Evolutionary conservation across 2,888 invertebrate genomes (phyloP).

Genomic region (Dryobota labecula): DNA sequence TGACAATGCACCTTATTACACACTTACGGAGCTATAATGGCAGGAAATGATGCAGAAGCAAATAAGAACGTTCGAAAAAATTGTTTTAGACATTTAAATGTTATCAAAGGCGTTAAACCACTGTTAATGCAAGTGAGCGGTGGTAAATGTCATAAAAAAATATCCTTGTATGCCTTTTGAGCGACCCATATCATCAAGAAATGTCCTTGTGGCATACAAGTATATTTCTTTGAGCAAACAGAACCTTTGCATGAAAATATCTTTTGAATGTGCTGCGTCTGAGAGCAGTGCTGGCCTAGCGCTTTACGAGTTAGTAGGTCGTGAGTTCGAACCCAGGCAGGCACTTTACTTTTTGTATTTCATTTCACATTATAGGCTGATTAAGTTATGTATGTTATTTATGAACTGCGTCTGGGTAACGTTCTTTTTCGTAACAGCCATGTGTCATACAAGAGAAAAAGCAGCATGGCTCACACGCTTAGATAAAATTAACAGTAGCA

Average conservation of each 20-base stretch:
- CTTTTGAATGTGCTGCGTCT: too few relatives aligned
- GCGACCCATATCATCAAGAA: background rate
- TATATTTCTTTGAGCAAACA: too few relatives aligned
- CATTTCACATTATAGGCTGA: too few relatives aligned
- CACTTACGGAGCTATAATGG: conserved; percentile 13
- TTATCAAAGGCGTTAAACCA: background rate
- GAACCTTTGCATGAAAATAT: too few relatives aligned
- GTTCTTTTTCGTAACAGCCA: background rate
- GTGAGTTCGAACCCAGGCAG: too few relatives aligned
- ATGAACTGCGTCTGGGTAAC: too few relatives aligned
- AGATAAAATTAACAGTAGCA: background rate
- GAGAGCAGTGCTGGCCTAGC: too few relatives aligned
- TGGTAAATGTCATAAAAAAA: background rate
- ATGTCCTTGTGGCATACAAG: too few relatives aligned
- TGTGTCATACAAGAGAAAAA: conserved; percentile 22
- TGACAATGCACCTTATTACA: conserved; percentile 32
- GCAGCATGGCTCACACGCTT: background rate
- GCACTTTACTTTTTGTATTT: too few relatives aligned
- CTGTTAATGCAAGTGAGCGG: background rate
- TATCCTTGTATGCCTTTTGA: background rate
- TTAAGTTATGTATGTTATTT: too few relatives aligned
- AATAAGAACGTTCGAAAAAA: conserved; percentile 9
- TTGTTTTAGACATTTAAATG: background rate
- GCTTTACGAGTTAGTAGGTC: too few relatives aligned
- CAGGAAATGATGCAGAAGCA: conserved; percentile 53